Base-by-base conservation (phyloP, 2,888 invertebrate genomes). In the Stenodema calcarata region DNA sequence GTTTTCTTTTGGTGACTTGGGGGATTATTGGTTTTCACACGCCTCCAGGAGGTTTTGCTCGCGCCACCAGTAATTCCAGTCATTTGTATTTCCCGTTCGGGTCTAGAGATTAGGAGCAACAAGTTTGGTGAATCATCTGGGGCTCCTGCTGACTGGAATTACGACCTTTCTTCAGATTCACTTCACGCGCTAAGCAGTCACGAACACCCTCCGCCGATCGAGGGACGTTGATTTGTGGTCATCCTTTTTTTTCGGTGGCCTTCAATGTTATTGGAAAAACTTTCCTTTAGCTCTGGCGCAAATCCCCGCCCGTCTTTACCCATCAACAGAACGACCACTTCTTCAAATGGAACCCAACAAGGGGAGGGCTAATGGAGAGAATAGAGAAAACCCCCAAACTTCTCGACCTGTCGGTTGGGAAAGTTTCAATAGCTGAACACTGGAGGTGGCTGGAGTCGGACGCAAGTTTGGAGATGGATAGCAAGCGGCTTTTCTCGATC, bases 231-330 rank as follows among this genome's bases (percentile, higher is more conserved):
- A 54, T 80, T 50, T 80, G 80, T 80, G 80, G 50, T 54, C 80
- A 54, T 80, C 80, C 80, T 23, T 23, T 23, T 78, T n/a, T 23
- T 14, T 54, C 27, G 54, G 50, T 80, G 54, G 80, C 27, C 80
- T 54, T 80, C 54, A 54, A 47, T 80, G 35, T 80, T 80, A 80
- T 80, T 80, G 80, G 80, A 80, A 80, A 80, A 80, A 44, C 50
- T 80, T 50, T 30, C 35, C 23, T 44, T 78, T 44, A 78, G 78
- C 78, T 27, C 41, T 27, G 14, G 18, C 27, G 70, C 11, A 9
- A 23, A 12, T 27, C 16, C 70, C 70, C 70, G 11, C 28, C 28
- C 18, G 18, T n/a, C 18, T 18, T 27, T 27, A 1, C 9, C 62
- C 23, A 23, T 62, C 23, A 62, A 62, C 62, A 18, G 62, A 62